Evolutionary conservation across 2,113 vertebrate genomes (phyloP).

Genomic region (Oenanthe oenanthe): DNA sequence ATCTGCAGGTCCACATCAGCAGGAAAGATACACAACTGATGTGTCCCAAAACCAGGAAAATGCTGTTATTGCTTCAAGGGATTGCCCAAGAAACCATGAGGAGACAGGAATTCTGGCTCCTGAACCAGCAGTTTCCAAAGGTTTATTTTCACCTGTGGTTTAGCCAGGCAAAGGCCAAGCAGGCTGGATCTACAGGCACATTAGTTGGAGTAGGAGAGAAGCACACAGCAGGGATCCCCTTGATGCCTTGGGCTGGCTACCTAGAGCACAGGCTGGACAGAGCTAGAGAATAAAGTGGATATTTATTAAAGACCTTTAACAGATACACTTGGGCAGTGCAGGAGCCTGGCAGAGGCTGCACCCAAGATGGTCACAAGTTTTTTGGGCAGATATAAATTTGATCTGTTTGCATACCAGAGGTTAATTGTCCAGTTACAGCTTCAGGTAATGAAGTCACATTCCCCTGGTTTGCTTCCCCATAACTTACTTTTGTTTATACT

Average conservation of each 20-base stretch:
- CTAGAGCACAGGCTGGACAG: background rate
- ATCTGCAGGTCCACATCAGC: background rate
- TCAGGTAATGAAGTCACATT: background rate
- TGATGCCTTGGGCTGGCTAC: background rate
- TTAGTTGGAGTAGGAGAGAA: background rate
- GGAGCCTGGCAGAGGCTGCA: background rate
- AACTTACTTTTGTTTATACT: background rate
- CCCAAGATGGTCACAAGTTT: background rate
- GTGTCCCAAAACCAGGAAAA: background rate
- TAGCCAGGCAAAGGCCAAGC: background rate
- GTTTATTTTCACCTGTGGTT: background rate
- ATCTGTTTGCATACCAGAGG: background rate
- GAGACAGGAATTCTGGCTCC: background rate
- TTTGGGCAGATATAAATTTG: background rate
- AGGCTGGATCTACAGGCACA: background rate
- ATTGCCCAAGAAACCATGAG: background rate
- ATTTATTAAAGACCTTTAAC: background rate
- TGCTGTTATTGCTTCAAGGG: background rate
- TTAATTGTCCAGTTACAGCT: background rate
- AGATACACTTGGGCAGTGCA: background rate
- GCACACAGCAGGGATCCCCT: background rate
- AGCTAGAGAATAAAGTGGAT: background rate
- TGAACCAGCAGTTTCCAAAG: background rate
- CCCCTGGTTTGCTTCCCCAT: background rate
- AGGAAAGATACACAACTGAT: rapidly evolving